A percentile compares a stretch with the other conserved stretches of the same genome.
Conservation (phyloP, 2,888 invertebrate genomes). For the Lathronympha strigana region DNA sequence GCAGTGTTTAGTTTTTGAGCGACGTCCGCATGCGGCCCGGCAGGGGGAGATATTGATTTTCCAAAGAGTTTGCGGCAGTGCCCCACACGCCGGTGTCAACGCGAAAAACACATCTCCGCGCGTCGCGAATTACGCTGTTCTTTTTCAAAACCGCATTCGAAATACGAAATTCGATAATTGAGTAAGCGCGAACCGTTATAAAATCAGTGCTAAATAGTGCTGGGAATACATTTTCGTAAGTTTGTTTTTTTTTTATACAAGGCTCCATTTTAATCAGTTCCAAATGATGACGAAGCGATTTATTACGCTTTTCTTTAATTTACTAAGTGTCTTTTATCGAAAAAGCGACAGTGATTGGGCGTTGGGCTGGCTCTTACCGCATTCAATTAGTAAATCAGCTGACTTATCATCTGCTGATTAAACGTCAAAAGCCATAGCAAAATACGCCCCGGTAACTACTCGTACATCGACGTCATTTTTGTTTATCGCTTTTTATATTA, state of each 20-base stretch:
- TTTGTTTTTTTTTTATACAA: slow-evolving; percentile 54
- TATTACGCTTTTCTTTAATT: slow-evolving; percentile 46
- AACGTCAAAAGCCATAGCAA: slow-evolving; percentile 54
- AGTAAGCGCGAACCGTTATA: slow-evolving; percentile 48
- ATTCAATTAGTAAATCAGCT: slow-evolving; percentile 60
- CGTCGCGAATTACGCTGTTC: slow-evolving; percentile 68
- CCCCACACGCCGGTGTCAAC: slow-evolving; percentile 77
- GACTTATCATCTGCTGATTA: slow-evolving; percentile 57
- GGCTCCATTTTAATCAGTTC: slow-evolving; percentile 64
- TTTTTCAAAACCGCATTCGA: slow-evolving; percentile 57
- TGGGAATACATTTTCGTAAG: slow-evolving; percentile 75
- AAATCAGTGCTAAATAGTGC: slow-evolving; percentile 68
- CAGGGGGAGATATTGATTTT: slow-evolving; percentile 80
- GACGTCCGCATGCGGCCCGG: slow-evolving; percentile 78
- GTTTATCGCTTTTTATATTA: background rate
- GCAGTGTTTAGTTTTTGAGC: slow-evolving; percentile 69
- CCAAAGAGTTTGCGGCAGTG: slow-evolving; percentile 80
- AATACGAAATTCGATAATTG: slow-evolving; percentile 48
- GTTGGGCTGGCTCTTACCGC: slow-evolving; percentile 1
- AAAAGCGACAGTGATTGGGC: background rate
- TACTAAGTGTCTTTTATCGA: slow-evolving; percentile 38
- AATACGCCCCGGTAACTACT: slow-evolving; percentile 24
- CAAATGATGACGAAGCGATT: slow-evolving; percentile 56
- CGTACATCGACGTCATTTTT: slow-evolving; percentile 4
- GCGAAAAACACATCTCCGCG: slow-evolving; percentile 78